Base-by-base conservation (phyloP, 1,140 invertebrate species). In the Apis dorsata region DNA sequence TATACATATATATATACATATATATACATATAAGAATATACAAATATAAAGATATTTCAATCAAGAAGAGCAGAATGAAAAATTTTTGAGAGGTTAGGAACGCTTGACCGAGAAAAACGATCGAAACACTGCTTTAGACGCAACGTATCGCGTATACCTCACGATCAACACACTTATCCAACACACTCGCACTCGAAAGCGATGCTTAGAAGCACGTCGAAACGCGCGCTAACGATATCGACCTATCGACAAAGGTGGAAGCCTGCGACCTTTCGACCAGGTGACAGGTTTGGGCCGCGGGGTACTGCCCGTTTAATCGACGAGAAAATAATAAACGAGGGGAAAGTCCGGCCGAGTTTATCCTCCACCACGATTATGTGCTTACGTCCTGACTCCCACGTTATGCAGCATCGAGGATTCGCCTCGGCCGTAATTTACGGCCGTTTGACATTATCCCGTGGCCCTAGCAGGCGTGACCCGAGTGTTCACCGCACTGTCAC, bases 371-470 rank as follows among this genome's bases (percentile, higher is more conserved):
- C 79, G 83, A 85, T 82, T 85, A 82, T 74, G 70, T 60, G 7
- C 57, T 75, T 70, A 51, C 66, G 74, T 44, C 78, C 74, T 28
- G 86, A 90, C 89, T 91, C 88, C 89, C 89, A 90, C 89, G 87
- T 91, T 89, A 57, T 79, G 65, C 34, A 68, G 80, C 80, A 24
- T 44, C n/a, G 59, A 83, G 60, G 81, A 83, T 83, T 83, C 81
- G 68, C 81, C 70, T 66, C n/a, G 70, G 72, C 80, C 86, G 89
- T 92, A 92, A 91, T 92, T 92, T 92, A 91, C 90, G 86, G 86
- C 84, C 89, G 88, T 91, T 92, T 90, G 90, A 91, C 90, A 91
- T 92, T 92, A 91, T 92, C 90, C 91, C 86, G 90, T 86, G 89
- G 88, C 89, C 86, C 82, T 82, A 65, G 87, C 88, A 91, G 90